These are phyloP conservation scores for Drosophila persimilis DNA, from an alignment of 1,140 invertebrate species.

Conservation along the genomic window DNA sequence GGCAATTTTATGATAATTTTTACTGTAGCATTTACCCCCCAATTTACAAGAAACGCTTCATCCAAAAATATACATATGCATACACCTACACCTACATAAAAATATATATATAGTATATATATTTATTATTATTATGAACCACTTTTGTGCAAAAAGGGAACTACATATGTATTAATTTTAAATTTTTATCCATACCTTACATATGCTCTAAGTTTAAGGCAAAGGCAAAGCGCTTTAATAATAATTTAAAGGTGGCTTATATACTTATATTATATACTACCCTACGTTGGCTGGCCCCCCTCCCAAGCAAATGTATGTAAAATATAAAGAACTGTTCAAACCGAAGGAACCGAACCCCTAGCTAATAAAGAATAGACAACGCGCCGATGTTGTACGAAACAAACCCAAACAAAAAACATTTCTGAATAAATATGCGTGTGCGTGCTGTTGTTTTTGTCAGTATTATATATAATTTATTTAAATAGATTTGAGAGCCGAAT, in stretches of 20 bases:
- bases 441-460: not conserved
- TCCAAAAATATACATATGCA: conserved; percentile 50
- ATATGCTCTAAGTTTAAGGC: conserved; percentile 35
- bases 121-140: conserved; percentile 47
- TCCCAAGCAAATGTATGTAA: conserved; percentile 35
- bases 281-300: conserved; percentile 16
- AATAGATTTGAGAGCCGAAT: not conserved
- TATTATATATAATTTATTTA: not conserved
- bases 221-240: conserved; percentile 50
- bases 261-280: conserved; percentile 47
- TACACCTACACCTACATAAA: conserved; percentile 34
- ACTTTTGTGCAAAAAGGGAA: conserved; percentile 44
- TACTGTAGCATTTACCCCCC: conserved; percentile 53
- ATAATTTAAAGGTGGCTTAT: conserved; percentile 67
- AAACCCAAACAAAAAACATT: conserved; percentile 34
- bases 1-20: conserved; percentile 50
- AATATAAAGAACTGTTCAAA: conserved; percentile 41
- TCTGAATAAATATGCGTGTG: conserved; percentile 1
- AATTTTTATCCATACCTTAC: not conserved
- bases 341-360: conserved; percentile 23
- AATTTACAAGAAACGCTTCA: conserved; percentile 62
- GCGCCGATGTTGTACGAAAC: conserved; percentile 19
- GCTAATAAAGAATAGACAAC: conserved; percentile 32
- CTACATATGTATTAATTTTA: conserved; percentile 54
- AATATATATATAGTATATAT: conserved; percentile 37